Evolutionary conservation across 2,113 vertebrate genomes (phyloP).

Genomic region (Scytalopus superciliaris): DNA sequence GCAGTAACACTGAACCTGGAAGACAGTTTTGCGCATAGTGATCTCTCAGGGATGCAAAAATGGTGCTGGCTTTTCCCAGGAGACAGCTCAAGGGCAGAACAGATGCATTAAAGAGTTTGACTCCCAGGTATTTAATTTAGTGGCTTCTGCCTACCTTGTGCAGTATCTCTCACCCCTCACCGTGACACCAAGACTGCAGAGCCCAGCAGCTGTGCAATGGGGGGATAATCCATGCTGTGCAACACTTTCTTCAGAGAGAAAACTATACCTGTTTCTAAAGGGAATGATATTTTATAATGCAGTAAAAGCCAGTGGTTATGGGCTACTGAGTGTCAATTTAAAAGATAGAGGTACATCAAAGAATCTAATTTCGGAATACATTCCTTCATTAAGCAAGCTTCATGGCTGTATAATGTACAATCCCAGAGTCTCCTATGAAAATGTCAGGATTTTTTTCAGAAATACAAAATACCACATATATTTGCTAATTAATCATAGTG

Average conservation of each 20-base stretch:
- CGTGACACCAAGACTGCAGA: neutral
- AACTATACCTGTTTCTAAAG: neutral
- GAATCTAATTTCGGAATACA: neutral
- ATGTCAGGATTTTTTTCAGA: slow-evolving; percentile 22
- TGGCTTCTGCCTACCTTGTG: neutral
- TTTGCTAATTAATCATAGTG: slow-evolving; percentile 46
- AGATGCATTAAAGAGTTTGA: neutral
- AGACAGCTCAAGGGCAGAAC: neutral
- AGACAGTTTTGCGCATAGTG: neutral
- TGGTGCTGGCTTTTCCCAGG: neutral
- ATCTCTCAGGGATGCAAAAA: neutral
- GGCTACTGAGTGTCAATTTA: neutral
- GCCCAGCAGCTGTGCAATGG: neutral
- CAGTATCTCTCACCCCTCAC: neutral
- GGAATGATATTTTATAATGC: neutral
- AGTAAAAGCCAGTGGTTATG: neutral
- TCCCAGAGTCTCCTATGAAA: neutral
- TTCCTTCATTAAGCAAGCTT: neutral
- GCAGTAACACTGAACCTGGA: neutral
- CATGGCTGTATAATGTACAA: neutral
- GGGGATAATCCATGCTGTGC: neutral
- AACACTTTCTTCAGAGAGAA: neutral
- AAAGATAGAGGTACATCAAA: neutral
- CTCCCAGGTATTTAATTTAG: neutral
- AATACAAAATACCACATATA: neutral